Conservation (phyloP, 2,113 vertebrate genomes). For the Solea solea region DNA sequence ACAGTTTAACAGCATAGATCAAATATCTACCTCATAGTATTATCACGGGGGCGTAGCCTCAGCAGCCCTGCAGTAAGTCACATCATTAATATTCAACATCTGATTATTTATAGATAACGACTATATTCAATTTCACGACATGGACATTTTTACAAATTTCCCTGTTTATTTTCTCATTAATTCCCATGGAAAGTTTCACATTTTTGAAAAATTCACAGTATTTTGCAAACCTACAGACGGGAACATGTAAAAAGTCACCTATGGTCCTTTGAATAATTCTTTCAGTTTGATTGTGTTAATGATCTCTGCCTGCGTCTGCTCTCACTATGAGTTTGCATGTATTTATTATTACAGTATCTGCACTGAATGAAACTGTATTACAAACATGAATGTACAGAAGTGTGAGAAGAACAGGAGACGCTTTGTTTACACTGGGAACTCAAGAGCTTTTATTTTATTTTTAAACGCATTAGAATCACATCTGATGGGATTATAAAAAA, state of each 20-base stretch:
- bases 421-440: slow-evolving; percentile 41
- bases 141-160: no score
- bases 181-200: no score
- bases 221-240: background rate
- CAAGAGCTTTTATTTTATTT: slow-evolving; percentile 7
- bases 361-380: slow-evolving; percentile 81
- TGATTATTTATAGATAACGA: no score
- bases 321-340: slow-evolving; percentile 78
- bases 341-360: slow-evolving; percentile 77
- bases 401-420: slow-evolving; percentile 60
- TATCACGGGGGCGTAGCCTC: no score
- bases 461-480: slow-evolving; percentile 21
- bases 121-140: no score
- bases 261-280: slow-evolving; percentile 27
- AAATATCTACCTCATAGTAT: no score
- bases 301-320: slow-evolving; percentile 48
- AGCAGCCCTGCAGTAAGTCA: no score
- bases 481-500: slow-evolving; percentile 6
- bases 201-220: no score
- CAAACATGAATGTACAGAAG: slow-evolving; percentile 83
- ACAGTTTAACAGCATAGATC: no score
- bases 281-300: slow-evolving; percentile 4
- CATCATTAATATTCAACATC: no score
- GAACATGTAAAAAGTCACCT: slow-evolving; percentile 28
- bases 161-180: no score